phyloP scores from a whole-genome alignment of 1,140 invertebrate species.

The Pachypsylla venusta region DNA sequence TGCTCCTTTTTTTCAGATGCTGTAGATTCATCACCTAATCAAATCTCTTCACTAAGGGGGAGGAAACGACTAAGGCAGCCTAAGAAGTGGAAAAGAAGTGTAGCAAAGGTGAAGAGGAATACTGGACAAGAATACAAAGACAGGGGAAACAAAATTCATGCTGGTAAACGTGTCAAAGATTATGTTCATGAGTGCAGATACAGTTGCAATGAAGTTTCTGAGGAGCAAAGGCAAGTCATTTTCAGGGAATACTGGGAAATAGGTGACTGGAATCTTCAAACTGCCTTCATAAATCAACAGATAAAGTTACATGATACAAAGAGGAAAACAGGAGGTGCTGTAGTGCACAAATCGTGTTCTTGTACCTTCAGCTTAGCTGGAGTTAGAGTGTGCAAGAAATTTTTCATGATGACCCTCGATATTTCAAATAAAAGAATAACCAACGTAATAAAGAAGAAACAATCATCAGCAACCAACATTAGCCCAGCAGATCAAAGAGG shows the following conservation, averaged over 20 bases:
- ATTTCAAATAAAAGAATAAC: constrained; percentile 2
- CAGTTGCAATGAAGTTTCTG: constrained; percentile 14
- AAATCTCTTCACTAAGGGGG: neutral
- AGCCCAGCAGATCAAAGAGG: constrained; percentile 11
- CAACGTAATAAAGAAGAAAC: constrained; percentile 12
- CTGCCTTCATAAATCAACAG: too few species aligned
- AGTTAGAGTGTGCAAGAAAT: constrained; percentile 17
- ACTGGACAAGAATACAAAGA: constrained; percentile 15
- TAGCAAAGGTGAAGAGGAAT: constrained; percentile 12
- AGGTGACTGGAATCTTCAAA: constrained; percentile 19
- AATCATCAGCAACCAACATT: constrained; percentile 13
- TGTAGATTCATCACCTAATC: neutral
- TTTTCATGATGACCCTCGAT: constrained; percentile 16
- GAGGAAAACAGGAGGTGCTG: neutral
- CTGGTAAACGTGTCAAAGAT: constrained; percentile 9
- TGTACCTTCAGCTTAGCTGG: neutral
- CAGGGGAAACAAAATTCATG: constrained; percentile 16
- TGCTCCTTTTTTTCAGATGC: neutral
- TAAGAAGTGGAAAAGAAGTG: constrained; percentile 16
- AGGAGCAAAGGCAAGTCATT: constrained; percentile 16
- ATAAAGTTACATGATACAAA: neutral
- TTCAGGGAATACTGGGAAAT: constrained; percentile 18
- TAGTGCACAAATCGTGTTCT: neutral
- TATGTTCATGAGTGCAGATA: constrained; percentile 17
- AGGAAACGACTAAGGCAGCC: constrained; percentile 16